phyloP scores from a whole-genome alignment of 2,113 vertebrate species.

The Parus major region DNA sequence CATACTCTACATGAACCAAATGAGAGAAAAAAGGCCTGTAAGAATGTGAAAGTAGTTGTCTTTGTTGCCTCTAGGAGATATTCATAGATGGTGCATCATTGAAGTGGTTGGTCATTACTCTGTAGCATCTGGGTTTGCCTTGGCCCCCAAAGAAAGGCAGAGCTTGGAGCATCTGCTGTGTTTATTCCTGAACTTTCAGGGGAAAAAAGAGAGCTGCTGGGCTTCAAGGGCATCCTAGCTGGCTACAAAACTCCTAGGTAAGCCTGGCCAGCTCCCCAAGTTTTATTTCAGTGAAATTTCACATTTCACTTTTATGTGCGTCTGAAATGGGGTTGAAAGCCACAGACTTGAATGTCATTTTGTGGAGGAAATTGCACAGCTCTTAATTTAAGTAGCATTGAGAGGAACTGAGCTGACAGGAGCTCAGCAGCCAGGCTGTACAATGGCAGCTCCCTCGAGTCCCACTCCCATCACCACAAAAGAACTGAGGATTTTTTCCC shows the following conservation, averaged over 20 bases:
- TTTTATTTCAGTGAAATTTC: not conserved
- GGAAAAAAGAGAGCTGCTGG: not conserved
- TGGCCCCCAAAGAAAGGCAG: not conserved
- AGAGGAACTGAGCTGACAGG: not conserved
- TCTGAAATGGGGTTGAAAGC: not conserved
- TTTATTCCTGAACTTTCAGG: not conserved
- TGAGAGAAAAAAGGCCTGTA: not conserved
- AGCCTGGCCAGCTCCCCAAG: not conserved
- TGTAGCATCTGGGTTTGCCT: not conserved
- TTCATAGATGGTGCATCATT: not conserved
- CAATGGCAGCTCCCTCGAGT: fast-evolving
- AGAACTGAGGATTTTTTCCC: not conserved
- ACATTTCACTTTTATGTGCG: not conserved
- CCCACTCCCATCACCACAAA: not conserved
- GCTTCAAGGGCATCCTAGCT: not conserved
- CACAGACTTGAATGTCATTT: not conserved
- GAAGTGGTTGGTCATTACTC: not conserved
- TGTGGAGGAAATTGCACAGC: not conserved
- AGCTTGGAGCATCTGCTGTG: not conserved
- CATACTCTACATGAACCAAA: not conserved
- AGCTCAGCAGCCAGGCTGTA: not conserved
- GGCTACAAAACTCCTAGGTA: not conserved
- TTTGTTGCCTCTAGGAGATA: not conserved
- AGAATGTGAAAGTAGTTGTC: not conserved
- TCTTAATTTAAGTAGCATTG: not conserved